Evolutionary conservation across 2,797 vertebrate genomes (phyloP).

Genomic region (Falco peregrinus): DNA sequence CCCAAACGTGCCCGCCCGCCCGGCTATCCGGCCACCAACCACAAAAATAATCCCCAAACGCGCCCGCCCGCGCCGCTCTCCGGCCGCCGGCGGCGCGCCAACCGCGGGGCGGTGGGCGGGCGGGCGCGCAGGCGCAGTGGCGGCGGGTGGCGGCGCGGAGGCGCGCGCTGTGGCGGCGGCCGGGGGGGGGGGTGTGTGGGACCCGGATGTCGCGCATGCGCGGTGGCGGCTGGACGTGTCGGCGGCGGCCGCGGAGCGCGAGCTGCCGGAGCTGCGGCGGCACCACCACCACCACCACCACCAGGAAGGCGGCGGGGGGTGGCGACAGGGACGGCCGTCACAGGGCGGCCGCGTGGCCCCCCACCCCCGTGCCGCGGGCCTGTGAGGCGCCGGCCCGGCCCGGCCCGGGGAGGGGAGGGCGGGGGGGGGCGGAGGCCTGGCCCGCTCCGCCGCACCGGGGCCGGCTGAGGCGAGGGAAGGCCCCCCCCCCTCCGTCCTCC

Average conservation of each 20-base stretch:
- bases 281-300: neutral
- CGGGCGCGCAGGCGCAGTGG: constrained; percentile 9
- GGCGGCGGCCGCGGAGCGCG: neutral
- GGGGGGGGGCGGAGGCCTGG: neutral
- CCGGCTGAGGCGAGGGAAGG: neutral
- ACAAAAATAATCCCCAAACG: neutral
- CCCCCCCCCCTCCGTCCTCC: too few relatives aligned
- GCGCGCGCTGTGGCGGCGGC: neutral
- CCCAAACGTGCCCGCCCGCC: neutral
- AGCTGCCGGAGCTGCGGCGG: neutral
- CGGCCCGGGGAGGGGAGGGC: neutral
- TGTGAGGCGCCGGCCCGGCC: too few relatives aligned
- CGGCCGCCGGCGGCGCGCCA: neutral
- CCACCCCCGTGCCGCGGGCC: neutral
- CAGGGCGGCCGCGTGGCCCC: neutral
- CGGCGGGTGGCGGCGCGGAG: too few relatives aligned
- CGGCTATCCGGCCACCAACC: neutral
- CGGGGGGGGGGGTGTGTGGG: neutral
- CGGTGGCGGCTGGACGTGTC: neutral
- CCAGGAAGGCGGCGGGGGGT: too few relatives aligned
- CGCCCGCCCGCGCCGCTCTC: neutral
- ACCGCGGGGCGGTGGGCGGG: neutral
- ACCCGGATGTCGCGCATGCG: constrained; percentile 43
- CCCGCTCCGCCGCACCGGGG: neutral
- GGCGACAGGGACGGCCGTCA: neutral